Conservation (phyloP, 1,140 invertebrate species). For the Trichomalopsis sarcophagae region DNA sequence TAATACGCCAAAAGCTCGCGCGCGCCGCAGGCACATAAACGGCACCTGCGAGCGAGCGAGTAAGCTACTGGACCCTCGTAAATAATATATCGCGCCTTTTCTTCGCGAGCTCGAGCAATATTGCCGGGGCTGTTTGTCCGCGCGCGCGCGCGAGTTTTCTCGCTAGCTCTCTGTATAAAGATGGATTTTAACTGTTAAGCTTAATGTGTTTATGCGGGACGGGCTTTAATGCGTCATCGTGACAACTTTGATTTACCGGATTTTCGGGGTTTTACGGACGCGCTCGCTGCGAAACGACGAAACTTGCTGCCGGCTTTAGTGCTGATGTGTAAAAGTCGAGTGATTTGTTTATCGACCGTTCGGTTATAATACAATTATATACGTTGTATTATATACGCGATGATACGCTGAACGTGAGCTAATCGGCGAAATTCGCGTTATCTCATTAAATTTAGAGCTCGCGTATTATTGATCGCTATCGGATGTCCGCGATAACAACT, state of each 20-base stretch:
- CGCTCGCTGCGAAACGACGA: background rate
- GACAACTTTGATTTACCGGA: background rate
- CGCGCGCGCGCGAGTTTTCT: background rate
- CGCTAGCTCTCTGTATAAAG: background rate
- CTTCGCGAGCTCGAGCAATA: background rate
- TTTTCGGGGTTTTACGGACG: background rate
- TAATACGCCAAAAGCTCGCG: background rate
- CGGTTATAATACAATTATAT: no score
- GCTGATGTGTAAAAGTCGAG: background rate
- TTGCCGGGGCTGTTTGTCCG: background rate
- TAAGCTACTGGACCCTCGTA: slow-evolving; percentile 33
- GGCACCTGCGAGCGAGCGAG: background rate
- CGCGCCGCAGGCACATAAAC: background rate
- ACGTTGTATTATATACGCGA: no score
- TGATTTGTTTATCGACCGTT: no score
- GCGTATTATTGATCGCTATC: background rate
- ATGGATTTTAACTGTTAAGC: slow-evolving; percentile 4
- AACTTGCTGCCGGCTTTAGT: background rate
- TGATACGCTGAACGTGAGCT: background rate
- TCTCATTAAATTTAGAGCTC: background rate
- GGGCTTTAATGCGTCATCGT: background rate
- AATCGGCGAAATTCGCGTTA: background rate
- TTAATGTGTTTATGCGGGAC: background rate
- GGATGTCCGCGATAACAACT: background rate
- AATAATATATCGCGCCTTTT: slow-evolving; percentile 37